Conservation (phyloP, 2,888 invertebrate genomes). For the Asteroscopus sphinx region DNA sequence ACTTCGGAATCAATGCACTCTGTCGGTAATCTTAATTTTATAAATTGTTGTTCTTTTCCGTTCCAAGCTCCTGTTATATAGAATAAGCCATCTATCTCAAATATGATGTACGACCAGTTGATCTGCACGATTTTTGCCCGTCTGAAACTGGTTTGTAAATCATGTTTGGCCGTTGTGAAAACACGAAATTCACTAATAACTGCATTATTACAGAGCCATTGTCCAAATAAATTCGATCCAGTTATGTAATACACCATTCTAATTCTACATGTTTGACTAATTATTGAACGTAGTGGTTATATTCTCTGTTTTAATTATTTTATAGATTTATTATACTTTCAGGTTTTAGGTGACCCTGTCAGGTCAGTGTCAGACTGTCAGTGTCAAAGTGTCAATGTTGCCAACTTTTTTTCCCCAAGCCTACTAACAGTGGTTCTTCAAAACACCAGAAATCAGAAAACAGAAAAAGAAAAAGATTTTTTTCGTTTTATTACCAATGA, state of each 20-base stretch:
- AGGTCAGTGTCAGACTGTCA: too few species aligned
- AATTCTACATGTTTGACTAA: too few species aligned
- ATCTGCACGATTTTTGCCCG: conserved; percentile 64
- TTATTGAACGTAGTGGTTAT: too few species aligned
- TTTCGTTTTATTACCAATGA: too few species aligned
- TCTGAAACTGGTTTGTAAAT: conserved; percentile 49
- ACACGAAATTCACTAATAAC: conserved; percentile 66
- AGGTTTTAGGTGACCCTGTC: too few species aligned
- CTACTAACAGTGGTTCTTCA: too few species aligned
- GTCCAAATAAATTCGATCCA: conserved; percentile 83
- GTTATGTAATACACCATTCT: conserved; percentile 70
- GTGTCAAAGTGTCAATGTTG: too few species aligned
- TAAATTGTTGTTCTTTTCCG: conserved; percentile 66
- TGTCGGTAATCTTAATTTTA: conserved; percentile 67
- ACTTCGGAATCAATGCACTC: conserved; percentile 53
- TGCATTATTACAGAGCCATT: conserved; percentile 73
- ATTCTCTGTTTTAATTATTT: background rate
- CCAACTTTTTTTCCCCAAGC: too few species aligned
- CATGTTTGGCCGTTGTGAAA: conserved; percentile 41
- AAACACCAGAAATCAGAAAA: too few species aligned
- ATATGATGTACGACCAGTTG: conserved; percentile 84
- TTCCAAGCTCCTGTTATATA: conserved; percentile 76
- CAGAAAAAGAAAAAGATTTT: too few species aligned
- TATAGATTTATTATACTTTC: background rate
- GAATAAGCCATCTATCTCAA: conserved; percentile 63